Percentiles rank a stretch among this genome's conserved stretches.
phyloP scores from a whole-genome alignment of 2,888 invertebrate species.

The Eilema caniola region DNA sequence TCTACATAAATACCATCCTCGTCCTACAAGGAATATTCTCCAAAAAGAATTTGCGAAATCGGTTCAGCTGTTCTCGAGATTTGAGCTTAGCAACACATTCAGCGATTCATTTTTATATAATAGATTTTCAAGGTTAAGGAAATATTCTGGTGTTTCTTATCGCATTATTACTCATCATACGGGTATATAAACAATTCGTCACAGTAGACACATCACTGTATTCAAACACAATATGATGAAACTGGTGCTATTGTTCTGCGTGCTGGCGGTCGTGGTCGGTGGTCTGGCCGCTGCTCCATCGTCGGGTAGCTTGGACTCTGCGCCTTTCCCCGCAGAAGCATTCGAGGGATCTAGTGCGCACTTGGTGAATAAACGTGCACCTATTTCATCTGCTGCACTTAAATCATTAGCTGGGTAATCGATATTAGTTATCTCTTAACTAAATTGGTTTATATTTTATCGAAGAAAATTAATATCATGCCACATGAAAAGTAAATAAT shows the following conservation, averaged over 20 bases:
- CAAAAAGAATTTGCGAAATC: too few relatives aligned
- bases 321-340: not conserved
- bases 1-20: too few relatives aligned
- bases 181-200: not conserved
- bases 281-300: not conserved
- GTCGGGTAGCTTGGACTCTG: not conserved
- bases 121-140: not conserved
- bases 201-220: not conserved
- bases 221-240: conserved; percentile 9
- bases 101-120: too few relatives aligned
- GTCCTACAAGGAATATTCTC: too few relatives aligned
- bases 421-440: too few relatives aligned
- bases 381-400: too few relatives aligned
- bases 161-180: not conserved
- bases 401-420: too few relatives aligned
- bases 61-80: too few relatives aligned
- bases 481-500: too few relatives aligned
- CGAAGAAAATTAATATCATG: too few relatives aligned
- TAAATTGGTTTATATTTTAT: too few relatives aligned
- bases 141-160: not conserved
- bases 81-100: too few relatives aligned
- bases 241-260: conserved; percentile 36
- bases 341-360: not conserved
- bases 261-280: conserved; percentile 39
- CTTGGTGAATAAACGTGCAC: not conserved